Base-by-base conservation (phyloP, 2,888 invertebrate genomes). In the Bembecia ichneumoniformis region DNA sequence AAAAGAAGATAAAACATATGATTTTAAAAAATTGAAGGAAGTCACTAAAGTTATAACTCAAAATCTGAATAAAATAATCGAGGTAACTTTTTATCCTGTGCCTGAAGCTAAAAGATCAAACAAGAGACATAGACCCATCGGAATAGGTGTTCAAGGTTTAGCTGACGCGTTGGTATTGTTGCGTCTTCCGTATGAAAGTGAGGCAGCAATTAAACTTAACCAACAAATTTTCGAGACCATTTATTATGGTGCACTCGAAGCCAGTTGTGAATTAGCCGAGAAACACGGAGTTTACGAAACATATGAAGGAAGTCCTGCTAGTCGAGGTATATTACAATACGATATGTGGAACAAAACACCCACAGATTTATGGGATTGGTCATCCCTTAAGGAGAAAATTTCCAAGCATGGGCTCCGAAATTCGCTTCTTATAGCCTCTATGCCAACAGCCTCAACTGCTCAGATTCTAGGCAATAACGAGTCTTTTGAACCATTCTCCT, bases 391-490 rank as follows among this genome's bases (percentile, higher is more conserved):
- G 77, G 89, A 87, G 47, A 94, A 94, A 71, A 98, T 99, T 60
- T 91, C 94, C 0, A 89, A 93, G 80, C 90, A 96, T 79, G 99
- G 99, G 9, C 87, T 99, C 0, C 89, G 99, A 51, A 99, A 99
- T 84, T 98, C 98, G 2, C 87, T 98, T 28, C 86, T 99, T 15
- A 62, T 99, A 55, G 98, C 99, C 0, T 98, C 98, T 0, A 99
- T 99, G 99, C 99, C 99, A 0, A 99, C 99, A 3, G 98, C 99
- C 7, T 98, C 98, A 1, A 99, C 99, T 0, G 99, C 99, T 2
- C 99, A 99, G 83, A 99, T 99, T 68, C 90, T 99, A 45, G 99
- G 99, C 14, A 99, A 99, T 74, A 99, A 99, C 74, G 99, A 99
- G 78, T 96, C 98, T 0, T 94, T 98, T 68, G 99, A 99, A 79